A percentile compares a stretch with the other conserved stretches of the same genome.
phyloP scores from a whole-genome alignment of 2,113 vertebrate species.

The Galemys pyrenaicus region DNA sequence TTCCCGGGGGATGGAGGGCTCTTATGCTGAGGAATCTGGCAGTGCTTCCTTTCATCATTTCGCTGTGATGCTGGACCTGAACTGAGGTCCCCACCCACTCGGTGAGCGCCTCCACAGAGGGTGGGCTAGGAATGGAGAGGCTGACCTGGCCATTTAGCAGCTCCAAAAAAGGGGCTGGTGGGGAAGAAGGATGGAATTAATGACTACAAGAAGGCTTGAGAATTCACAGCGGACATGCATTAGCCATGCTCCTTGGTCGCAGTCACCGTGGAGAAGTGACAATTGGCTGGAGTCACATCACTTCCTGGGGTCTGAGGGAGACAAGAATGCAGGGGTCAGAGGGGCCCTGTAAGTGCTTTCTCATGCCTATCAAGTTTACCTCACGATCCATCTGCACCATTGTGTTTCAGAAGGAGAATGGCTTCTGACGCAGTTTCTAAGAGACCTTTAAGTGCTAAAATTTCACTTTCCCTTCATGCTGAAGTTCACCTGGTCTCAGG shows the following conservation, averaged over 20 bases:
- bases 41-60: not conserved
- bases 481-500: not conserved
- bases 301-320: not conserved
- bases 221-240: constrained; percentile 12
- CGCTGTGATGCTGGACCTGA: not conserved
- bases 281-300: not conserved
- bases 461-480: constrained; percentile 5
- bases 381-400: not conserved
- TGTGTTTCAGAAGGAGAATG: constrained; percentile 20
- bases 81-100: not conserved
- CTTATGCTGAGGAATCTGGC: not conserved
- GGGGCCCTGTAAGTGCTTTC: not conserved
- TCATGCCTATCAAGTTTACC: constrained; percentile 60
- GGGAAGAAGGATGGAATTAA: not conserved
- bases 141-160: not conserved
- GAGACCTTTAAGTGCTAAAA: constrained; percentile 12
- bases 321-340: constrained; percentile 26
- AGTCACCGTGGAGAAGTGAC: not conserved
- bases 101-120: not conserved
- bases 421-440: constrained; percentile 8
- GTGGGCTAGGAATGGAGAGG: not conserved
- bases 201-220: not conserved
- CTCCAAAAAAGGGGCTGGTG: not conserved
- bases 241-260: constrained; percentile 17
- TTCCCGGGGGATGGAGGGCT: not conserved